These are phyloP conservation scores for Rhagoletis pomonella DNA, from an alignment of 1,140 invertebrate genomes.

Conservation along the genomic window DNA sequence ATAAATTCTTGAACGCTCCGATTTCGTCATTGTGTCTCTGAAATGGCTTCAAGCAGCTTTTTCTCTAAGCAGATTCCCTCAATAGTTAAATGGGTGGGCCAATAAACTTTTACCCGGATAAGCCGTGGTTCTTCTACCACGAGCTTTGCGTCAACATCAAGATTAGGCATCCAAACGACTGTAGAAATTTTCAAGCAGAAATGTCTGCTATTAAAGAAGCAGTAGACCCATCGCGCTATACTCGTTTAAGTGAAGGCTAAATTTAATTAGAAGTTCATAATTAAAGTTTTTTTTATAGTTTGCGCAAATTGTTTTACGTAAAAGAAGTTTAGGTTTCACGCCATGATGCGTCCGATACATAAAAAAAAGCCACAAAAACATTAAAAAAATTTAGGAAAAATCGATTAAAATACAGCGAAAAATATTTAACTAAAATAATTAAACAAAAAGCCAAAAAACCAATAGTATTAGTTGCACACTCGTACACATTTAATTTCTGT, in stretches of 20 bases:
- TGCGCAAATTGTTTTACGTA: not conserved
- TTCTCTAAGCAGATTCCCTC: no score
- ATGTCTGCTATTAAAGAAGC: no score
- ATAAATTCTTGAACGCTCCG: no score
- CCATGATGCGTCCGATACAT: not conserved
- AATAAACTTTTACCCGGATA: no score
- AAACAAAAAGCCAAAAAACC: not conserved
- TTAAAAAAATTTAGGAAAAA: slow-evolving; percentile 7
- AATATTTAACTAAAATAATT: not conserved
- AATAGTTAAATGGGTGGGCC: no score
- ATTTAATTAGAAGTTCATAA: not conserved
- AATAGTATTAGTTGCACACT: not conserved
- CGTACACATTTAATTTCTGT: not conserved
- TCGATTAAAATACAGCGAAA: not conserved
- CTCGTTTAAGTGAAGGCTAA: not conserved
- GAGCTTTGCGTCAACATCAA: no score
- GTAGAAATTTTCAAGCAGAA: no score
- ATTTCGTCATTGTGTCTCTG: no score
- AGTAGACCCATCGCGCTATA: no score
- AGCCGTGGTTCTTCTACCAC: no score
- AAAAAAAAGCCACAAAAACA: not conserved
- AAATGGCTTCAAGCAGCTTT: no score
- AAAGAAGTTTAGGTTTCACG: not conserved
- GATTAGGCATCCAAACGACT: no score
- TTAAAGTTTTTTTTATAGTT: not conserved